These are phyloP conservation scores for Sinopyrophorus schimmeli DNA, from an alignment of 2,888 invertebrate species.

Conservation along the genomic window DNA sequence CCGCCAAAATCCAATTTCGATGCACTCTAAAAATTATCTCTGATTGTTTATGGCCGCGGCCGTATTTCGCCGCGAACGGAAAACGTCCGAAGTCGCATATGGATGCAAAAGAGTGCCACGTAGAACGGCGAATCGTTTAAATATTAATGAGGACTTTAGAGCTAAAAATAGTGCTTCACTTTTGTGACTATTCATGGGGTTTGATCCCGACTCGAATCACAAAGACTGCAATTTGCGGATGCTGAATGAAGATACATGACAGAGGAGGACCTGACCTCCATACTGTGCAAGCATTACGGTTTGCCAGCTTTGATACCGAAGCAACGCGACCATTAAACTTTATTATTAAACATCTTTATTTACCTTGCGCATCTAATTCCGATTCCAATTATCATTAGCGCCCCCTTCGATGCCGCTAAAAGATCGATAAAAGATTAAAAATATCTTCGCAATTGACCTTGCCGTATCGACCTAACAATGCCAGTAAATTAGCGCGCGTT, in stretches of 20 bases:
- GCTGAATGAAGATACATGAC: constrained; percentile 42
- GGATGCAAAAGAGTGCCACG: neutral
- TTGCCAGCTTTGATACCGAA: constrained; percentile 26
- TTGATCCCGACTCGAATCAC: constrained; percentile 29
- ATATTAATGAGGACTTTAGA: constrained; percentile 31
- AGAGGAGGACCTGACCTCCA: constrained; percentile 40
- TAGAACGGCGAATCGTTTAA: constrained; percentile 18
- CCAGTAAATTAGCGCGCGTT: no score
- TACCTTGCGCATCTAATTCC: no score
- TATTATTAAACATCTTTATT: constrained; percentile 30
- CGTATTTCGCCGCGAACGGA: neutral
- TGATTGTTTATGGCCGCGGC: no score
- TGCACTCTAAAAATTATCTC: no score
- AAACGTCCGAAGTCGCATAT: no score
- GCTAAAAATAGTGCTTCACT: constrained; percentile 34
- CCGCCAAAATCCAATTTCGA: no score
- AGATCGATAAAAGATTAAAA: no score
- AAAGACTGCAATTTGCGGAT: constrained; percentile 41
- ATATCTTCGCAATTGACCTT: no score
- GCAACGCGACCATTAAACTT: constrained; percentile 34
- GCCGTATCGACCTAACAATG: no score
- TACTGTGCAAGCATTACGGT: constrained; percentile 34
- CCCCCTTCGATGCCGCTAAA: no score
- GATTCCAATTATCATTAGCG: no score
- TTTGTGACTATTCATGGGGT: constrained; percentile 37